A percentile compares a stretch with the other conserved stretches of the same genome.
Conservation (phyloP, 30 jellyfish, hydroid and myxozoan genomes). For the Catostylus mosaicus region DNA sequence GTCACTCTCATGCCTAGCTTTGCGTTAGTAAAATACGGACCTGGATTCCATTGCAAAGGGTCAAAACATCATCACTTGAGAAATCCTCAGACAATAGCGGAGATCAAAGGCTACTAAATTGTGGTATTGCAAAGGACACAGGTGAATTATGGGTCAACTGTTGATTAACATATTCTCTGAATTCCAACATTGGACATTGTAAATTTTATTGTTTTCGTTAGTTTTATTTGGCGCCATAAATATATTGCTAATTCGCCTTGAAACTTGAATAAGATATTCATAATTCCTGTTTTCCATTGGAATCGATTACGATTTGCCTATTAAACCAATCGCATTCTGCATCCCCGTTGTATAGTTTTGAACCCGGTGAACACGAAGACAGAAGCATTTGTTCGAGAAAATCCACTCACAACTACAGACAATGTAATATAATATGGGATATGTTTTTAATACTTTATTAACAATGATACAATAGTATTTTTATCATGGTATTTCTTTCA, state of each 20-base stretch:
- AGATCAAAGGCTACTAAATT: too few species aligned
- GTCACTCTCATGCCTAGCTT: too few species aligned
- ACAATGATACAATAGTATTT: not conserved
- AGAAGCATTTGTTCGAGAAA: not conserved
- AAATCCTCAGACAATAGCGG: not conserved
- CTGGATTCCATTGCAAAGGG: not conserved
- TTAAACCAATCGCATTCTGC: too few species aligned
- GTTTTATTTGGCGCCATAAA: too few species aligned
- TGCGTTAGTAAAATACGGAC: too few species aligned
- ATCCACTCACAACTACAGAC: not conserved
- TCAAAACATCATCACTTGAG: not conserved
- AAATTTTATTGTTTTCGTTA: not conserved
- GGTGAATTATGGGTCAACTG: not conserved
- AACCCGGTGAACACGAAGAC: not conserved
- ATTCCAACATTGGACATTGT: not conserved
- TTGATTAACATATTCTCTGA: not conserved
- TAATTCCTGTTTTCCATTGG: too few species aligned
- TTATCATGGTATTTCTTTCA: not conserved
- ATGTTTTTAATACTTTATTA: not conserved
- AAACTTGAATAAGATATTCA: too few species aligned
- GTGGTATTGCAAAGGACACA: not conserved
- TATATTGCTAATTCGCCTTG: not conserved
- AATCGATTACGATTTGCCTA: too few species aligned
- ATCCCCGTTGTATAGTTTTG: too few species aligned
- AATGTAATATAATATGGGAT: slow-evolving; percentile 13